These are phyloP conservation scores for Trematocara marginatum DNA, from an alignment of 2,113 vertebrate genomes.

Conservation along the genomic window DNA sequence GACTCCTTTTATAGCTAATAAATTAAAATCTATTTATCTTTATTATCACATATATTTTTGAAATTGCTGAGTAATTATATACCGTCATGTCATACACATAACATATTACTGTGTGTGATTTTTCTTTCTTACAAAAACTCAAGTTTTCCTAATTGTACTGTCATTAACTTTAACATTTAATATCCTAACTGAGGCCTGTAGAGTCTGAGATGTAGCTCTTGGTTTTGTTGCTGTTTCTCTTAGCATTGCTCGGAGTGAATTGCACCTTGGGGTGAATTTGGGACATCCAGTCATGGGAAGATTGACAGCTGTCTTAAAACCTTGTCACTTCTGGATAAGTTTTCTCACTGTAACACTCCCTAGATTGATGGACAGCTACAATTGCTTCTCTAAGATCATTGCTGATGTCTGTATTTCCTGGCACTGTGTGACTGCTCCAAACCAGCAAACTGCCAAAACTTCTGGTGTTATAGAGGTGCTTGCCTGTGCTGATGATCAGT, in stretches of 20 bases:
- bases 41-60: not conserved
- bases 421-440: not conserved
- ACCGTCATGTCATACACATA: not conserved
- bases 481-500: not conserved
- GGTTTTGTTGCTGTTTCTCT: not conserved
- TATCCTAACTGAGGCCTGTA: not conserved
- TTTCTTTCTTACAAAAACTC: not conserved
- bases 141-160: not conserved
- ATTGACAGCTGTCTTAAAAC: not conserved
- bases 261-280: not conserved
- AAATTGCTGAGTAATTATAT: not conserved
- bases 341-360: not conserved
- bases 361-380: not conserved
- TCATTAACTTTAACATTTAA: not conserved
- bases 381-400: not conserved
- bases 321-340: not conserved
- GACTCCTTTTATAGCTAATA: not conserved
- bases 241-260: not conserved
- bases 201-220: not conserved
- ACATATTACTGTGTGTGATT: not conserved
- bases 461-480: not conserved
- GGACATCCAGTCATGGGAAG: not conserved
- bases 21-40: fast-evolving
- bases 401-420: not conserved
- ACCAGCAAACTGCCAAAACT: not conserved